phyloP scores from a whole-genome alignment of 2,888 invertebrate genomes.

The Harpagoxenus sublaevis region DNA sequence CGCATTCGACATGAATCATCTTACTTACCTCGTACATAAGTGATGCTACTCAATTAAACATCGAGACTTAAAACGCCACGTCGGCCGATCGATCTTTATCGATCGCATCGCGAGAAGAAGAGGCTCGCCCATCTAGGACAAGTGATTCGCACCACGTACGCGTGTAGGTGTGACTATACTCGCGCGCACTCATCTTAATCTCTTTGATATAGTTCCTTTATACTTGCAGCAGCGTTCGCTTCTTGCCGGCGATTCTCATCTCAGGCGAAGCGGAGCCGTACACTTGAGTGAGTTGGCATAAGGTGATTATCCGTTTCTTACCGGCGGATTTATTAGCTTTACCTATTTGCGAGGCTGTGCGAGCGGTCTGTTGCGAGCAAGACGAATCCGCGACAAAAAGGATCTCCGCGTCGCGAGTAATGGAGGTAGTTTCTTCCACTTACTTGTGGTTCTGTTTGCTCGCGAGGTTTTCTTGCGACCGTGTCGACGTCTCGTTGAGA shows the following conservation, averaged over 20 bases:
- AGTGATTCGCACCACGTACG: slow-evolving; percentile 26
- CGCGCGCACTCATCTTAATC: slow-evolving; percentile 46
- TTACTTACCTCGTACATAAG: slow-evolving; percentile 7
- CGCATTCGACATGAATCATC: not conserved
- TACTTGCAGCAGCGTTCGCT: slow-evolving; percentile 11
- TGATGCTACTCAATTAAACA: not conserved
- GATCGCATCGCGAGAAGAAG: slow-evolving; percentile 12
- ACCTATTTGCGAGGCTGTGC: slow-evolving; percentile 45
- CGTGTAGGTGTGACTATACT: slow-evolving; percentile 21
- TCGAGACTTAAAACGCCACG: not conserved
- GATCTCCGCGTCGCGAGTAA: slow-evolving; percentile 52
- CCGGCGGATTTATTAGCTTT: slow-evolving; percentile 62
- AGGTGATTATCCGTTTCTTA: slow-evolving; percentile 63
- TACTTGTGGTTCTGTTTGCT: slow-evolving; percentile 55
- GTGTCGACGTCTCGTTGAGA: slow-evolving; percentile 46
- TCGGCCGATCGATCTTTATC: slow-evolving; percentile 35
- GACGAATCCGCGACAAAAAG: slow-evolving; percentile 54
- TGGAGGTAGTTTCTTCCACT: slow-evolving; percentile 59
- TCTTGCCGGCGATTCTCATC: slow-evolving; percentile 41
- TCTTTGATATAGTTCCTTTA: slow-evolving; percentile 43
- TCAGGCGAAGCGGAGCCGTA: not conserved
- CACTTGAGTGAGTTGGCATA: slow-evolving; percentile 51
- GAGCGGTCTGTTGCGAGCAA: slow-evolving; percentile 29
- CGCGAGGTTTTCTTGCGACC: slow-evolving; percentile 52
- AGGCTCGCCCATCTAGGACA: slow-evolving; percentile 11